Base-by-base conservation (phyloP, 2,113 vertebrate genomes). In the Catagonus wagneri region DNA sequence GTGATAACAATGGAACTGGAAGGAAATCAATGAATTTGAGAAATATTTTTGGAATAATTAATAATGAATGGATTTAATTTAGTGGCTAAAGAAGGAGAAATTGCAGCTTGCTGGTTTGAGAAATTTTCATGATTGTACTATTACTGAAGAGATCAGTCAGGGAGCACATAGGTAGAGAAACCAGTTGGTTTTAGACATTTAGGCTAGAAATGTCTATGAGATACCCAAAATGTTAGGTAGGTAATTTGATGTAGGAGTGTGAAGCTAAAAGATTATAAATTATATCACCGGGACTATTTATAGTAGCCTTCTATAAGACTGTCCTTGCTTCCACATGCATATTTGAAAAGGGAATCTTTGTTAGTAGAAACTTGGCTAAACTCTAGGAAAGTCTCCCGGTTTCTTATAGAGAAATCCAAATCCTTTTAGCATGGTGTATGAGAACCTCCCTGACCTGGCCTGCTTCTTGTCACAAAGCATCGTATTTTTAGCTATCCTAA, bases 221-320 rank as follows among this genome's bases (percentile, higher is more conserved):
- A 83, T 2, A 36, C 36, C 7, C 6, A 79, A 50, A 72, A 72
- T 96, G 76, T 83, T 65, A 54, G 63, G 50, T 78, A 93, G 36
- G 32, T 90, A 29, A 93, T 93, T 94, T 92, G 44, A 74, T 60
- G n/a, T 32, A 87, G 44, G 44, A 87, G 4, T 79, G 44, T 93
- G n/a, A 93, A 83, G 20, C 65, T 54, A 72, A 88, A 52, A 72
- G 66, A 90, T 90, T 87, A 79, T 60, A 87, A 78, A 80, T 81
- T 71, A 0, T 79, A 54, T 60, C 94, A 89, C 25, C 29, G 65
- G 11, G 29, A 34, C 23, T 90, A 32, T 83, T 90, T 50, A 22
- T 83, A 29, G 20, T 93, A 83, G 19, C 7, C 19, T 88, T 83
- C 5, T 88, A 56, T 96, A 90, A 83, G 56, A 5, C 81, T 95